Percentiles rank a stretch among this genome's conserved stretches.
These are phyloP conservation scores for Eupeodes latifasciatus DNA, from an alignment of 2,888 invertebrate species.

Conservation along the genomic window DNA sequence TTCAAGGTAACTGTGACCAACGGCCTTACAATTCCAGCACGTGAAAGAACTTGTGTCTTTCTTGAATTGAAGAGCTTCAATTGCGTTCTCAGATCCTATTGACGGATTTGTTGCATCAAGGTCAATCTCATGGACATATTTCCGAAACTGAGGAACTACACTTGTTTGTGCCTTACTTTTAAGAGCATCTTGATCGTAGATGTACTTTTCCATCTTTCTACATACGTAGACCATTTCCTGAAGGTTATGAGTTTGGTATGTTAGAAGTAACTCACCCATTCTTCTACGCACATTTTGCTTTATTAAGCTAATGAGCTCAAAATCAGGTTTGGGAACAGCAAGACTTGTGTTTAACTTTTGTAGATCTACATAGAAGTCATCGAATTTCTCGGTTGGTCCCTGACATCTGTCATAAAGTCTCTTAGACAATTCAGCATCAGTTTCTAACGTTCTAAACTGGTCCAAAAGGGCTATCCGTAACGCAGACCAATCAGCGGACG, in stretches of 20 bases:
- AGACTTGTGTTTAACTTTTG: conserved; percentile 5
- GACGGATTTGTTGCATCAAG: background rate
- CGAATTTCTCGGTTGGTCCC: background rate
- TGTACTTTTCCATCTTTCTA: background rate
- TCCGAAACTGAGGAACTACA: background rate
- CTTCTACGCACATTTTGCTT: conserved; percentile 6
- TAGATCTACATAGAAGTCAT: conserved; percentile 5
- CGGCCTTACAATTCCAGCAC: too few species aligned
- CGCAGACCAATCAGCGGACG: background rate
- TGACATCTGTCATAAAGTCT: background rate
- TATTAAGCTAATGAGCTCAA: background rate
- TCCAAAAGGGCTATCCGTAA: background rate
- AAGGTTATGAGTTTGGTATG: background rate
- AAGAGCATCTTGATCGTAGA: background rate
- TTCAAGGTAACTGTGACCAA: too few species aligned
- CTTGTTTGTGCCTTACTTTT: background rate
- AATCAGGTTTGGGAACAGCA: conserved; percentile 13
- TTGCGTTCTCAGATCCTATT: too few species aligned
- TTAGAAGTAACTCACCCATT: background rate
- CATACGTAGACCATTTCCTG: too few species aligned
- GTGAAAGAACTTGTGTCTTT: too few species aligned
- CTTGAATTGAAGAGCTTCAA: too few species aligned
- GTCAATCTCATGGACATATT: background rate
- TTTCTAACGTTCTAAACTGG: conserved; percentile 5
- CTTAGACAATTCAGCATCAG: conserved; percentile 3